Base-by-base conservation (phyloP, 2,797 vertebrate species). In the Eremophila alpestris region DNA sequence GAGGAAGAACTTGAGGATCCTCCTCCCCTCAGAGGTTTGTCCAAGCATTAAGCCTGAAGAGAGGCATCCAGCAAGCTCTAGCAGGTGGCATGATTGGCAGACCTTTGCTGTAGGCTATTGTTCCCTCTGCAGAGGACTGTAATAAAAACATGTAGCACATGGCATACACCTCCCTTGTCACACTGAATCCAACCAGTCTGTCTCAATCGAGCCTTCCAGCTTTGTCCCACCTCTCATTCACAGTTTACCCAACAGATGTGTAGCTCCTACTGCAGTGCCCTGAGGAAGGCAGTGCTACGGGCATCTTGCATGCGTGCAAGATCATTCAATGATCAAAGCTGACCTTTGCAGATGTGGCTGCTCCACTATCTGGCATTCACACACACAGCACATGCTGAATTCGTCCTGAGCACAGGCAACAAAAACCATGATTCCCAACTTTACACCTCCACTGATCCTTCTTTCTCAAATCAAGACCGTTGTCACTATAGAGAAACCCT, bases 401-500 rank as follows among this genome's bases (percentile, higher is more conserved):
- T 64, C 4, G 2, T 71, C 43, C 38, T 71, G 67, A 80, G 56
- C 22, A 41, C 40, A 68, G 30, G 24, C 36, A 83, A 40, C 0
- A 0, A 73, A 90, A 65, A 2, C 0, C 3, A 1, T 18, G 1
- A 19, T 34, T 76, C 11, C n/a, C 5, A 36, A 9, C 16, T 78
- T 75, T 43, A 74, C 0, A 2, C 6, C 26, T 65, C 13, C 12
- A 29, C 3, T 84, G 30, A 29, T 26, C 32, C 60, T 56, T 64
- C 11, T 48, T 75, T 36, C 36, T 65, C 38, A 70, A 65, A 64
- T n/a, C 0, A 20, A 82, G 29, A 55, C 8, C 62, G 67, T 7
- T 38, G 8, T 64, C 11, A 27, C 13, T 34, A 7, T 27, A 59
- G 24, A 82, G 32, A 27, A 89, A 59, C 4, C 5, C 15, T 63